A percentile compares a stretch with the other conserved stretches of the same genome.
Conservation (phyloP, 35 echinoderm and acorn worm genomes). For the Patiria miniata region DNA sequence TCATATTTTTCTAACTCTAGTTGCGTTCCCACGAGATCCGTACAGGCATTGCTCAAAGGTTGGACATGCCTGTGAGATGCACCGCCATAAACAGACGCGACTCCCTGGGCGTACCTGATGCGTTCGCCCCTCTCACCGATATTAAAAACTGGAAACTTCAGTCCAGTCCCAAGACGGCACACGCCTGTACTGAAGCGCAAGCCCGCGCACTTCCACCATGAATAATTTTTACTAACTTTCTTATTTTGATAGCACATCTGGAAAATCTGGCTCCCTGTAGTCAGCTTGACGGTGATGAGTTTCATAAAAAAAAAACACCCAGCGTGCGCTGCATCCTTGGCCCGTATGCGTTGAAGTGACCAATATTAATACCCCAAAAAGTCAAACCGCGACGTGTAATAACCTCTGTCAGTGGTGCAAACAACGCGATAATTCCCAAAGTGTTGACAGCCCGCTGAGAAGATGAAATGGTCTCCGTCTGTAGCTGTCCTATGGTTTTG, state of each 20-base stretch:
- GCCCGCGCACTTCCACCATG: not conserved
- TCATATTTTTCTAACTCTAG: slow-evolving; percentile 21
- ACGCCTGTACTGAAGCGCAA: not conserved
- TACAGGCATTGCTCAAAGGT: not conserved
- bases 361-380: not conserved
- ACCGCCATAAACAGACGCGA: not conserved
- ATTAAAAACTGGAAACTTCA: slow-evolving; percentile 8
- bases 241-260: not conserved
- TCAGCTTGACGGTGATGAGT: slow-evolving; percentile 8
- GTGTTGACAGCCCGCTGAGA: not conserved
- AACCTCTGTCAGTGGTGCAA: slow-evolving; percentile 21
- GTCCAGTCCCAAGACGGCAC: not conserved
- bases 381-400: slow-evolving; percentile 10
- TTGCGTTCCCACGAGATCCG: not conserved
- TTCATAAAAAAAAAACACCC: not conserved
- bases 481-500: no score
- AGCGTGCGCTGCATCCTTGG: not conserved
- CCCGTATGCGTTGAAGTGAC: not conserved
- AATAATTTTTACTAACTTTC: not conserved
- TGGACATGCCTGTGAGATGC: not conserved
- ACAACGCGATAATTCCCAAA: slow-evolving; percentile 17
- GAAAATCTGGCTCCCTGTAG: not conserved
- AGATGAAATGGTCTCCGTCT: no score
- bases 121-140: not conserved
- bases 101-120: not conserved